Evolutionary conservation across 2,113 vertebrate genomes (phyloP).

Genomic region (Dromiciops gliroides): DNA sequence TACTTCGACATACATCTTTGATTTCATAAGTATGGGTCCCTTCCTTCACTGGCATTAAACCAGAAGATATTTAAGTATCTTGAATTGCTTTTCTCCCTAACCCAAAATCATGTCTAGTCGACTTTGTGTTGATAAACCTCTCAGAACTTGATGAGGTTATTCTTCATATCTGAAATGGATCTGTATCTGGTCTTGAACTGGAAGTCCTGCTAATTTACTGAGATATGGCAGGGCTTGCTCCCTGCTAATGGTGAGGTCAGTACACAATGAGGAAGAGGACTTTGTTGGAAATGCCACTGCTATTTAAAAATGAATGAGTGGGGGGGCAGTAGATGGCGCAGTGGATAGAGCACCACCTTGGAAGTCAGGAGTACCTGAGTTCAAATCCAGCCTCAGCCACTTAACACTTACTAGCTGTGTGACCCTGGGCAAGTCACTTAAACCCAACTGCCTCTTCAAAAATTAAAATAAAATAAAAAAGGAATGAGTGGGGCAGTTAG

Average conservation of each 20-base stretch:
- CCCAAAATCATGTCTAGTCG: not conserved
- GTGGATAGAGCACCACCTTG: too few relatives aligned
- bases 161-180: not conserved
- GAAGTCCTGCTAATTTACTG: not conserved
- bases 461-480: too few relatives aligned
- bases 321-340: too few relatives aligned
- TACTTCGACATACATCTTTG: not conserved
- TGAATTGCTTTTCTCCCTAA: not conserved
- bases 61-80: not conserved
- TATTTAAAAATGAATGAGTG: not conserved
- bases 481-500: too few relatives aligned
- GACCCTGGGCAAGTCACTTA: too few relatives aligned
- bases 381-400: too few relatives aligned
- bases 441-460: too few relatives aligned
- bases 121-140: not conserved
- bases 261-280: not conserved
- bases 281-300: not conserved
- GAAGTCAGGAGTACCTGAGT: too few relatives aligned
- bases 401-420: too few relatives aligned
- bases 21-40: not conserved
- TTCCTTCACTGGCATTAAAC: not conserved
- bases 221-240: not conserved
- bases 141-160: not conserved
- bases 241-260: not conserved
- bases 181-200: not conserved